phyloP scores from a whole-genome alignment of 2,113 vertebrate genomes.

The Psettodes erumei region DNA sequence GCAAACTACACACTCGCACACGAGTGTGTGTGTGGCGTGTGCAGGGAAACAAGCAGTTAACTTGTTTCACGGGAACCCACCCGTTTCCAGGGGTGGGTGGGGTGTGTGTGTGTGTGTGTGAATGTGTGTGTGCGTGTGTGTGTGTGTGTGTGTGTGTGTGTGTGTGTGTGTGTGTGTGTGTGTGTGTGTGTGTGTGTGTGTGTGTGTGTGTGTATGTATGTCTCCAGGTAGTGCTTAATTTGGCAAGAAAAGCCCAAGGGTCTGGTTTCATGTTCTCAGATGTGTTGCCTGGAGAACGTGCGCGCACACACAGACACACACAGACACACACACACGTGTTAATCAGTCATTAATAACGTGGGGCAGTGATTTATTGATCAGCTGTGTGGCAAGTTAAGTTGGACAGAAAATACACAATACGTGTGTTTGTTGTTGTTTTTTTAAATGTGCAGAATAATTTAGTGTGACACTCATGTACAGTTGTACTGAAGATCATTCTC shows the following conservation, averaged over 20 bases:
- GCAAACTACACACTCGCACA: not conserved
- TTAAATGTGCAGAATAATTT: too few relatives aligned
- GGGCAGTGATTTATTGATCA: not conserved
- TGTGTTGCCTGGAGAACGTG: not conserved
- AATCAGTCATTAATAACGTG: not conserved
- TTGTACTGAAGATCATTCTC: too few relatives aligned
- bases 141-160: too few relatives aligned
- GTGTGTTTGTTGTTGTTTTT: too few relatives aligned
- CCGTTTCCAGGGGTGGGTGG: constrained; percentile 1
- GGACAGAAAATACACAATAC: not conserved
- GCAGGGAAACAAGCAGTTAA: not conserved
- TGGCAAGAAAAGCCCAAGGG: constrained; percentile 46
- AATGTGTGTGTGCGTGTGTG: too few relatives aligned
- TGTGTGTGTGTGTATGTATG: too few relatives aligned
- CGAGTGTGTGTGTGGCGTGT: not conserved
- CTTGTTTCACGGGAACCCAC: constrained; percentile 30
- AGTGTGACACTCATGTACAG: too few relatives aligned
- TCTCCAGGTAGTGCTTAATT: constrained; percentile 24
- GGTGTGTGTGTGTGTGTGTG: too few relatives aligned
- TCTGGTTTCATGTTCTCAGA: constrained; percentile 25
- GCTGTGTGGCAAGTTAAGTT: not conserved
- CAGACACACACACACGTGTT: not conserved
- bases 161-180: too few relatives aligned
- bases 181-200: too few relatives aligned
- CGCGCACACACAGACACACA: not conserved